phyloP scores from a whole-genome alignment of 1,140 invertebrate genomes.

The Drosophila parabipectinata region DNA sequence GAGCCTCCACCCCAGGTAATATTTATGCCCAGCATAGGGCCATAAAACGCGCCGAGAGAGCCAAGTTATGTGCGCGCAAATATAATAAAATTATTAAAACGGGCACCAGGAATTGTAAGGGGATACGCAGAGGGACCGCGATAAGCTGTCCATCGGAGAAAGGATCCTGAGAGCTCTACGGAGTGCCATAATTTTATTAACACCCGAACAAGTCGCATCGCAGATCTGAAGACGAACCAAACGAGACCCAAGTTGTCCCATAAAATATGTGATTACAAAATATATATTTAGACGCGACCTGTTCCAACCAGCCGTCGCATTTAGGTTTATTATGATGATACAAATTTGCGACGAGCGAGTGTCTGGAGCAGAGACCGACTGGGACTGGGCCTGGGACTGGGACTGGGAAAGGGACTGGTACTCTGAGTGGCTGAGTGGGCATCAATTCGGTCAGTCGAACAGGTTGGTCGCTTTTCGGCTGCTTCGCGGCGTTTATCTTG shows the following conservation, averaged over 20 bases:
- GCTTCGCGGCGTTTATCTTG: constrained; percentile 67
- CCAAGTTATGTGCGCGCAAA: constrained; percentile 71
- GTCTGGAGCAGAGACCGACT: not conserved
- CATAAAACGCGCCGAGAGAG: constrained; percentile 54
- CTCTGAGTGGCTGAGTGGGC: constrained; percentile 32
- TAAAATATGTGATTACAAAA: constrained; percentile 80
- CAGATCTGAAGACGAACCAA: constrained; percentile 13
- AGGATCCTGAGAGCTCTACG: constrained; percentile 32
- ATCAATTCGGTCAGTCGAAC: constrained; percentile 77
- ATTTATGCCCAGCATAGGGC: constrained; percentile 56
- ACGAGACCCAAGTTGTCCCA: constrained; percentile 60
- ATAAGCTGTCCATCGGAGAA: constrained; percentile 40
- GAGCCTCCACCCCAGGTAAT: constrained; percentile 32
- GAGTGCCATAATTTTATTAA: constrained; percentile 77
- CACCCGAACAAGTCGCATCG: constrained; percentile 54
- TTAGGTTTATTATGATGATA: constrained; percentile 77
- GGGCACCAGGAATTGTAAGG: constrained; percentile 57
- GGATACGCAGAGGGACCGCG: constrained; percentile 47
- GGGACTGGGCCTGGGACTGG: constrained; percentile 7
- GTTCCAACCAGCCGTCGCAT: constrained; percentile 43
- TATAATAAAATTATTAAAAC: constrained; percentile 80
- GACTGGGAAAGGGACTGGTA: constrained; percentile 6
- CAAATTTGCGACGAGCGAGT: constrained; percentile 55
- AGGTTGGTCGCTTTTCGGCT: constrained; percentile 65
- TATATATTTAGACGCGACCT: constrained; percentile 70